Evolutionary conservation across 2,888 invertebrate species (phyloP).

Genomic region (Harpalus rubripes): DNA sequence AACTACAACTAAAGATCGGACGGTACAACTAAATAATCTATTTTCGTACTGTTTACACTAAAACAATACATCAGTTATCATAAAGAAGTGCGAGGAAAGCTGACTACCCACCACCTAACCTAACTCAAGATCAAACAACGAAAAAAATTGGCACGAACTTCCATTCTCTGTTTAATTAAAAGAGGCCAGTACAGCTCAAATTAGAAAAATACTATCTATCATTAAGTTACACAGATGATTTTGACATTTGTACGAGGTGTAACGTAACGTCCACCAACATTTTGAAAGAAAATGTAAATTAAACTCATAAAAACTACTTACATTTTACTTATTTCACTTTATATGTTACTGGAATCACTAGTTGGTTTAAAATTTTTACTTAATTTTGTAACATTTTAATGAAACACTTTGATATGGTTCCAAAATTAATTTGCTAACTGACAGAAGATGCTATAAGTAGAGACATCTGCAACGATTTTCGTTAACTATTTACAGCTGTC

Average conservation of each 20-base stretch:
- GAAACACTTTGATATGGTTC: conserved; percentile 56
- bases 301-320: conserved; percentile 28
- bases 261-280: conserved; percentile 8
- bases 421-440: conserved; percentile 54
- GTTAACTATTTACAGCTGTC: neutral
- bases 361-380: neutral
- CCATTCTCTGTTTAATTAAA: conserved; percentile 46
- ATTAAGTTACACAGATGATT: neutral
- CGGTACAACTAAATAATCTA: conserved; percentile 56
- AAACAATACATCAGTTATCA: conserved; percentile 62
- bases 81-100: conserved; percentile 50
- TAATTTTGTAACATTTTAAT: conserved; percentile 48
- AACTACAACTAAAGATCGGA: conserved; percentile 58
- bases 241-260: conserved; percentile 25
- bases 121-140: conserved; percentile 60
- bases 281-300: neutral
- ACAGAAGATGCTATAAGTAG: conserved; percentile 12
- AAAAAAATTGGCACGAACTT: conserved; percentile 56
- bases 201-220: conserved; percentile 51
- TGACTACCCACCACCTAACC: conserved; percentile 57
- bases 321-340: conserved; percentile 25
- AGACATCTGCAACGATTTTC: conserved; percentile 17
- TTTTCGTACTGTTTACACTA: conserved; percentile 60
- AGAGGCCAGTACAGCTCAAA: conserved; percentile 47
- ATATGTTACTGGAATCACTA: conserved; percentile 13